These are phyloP conservation scores for Dromius quadrimaculatus DNA, from an alignment of 2,888 invertebrate genomes.

Conservation along the genomic window DNA sequence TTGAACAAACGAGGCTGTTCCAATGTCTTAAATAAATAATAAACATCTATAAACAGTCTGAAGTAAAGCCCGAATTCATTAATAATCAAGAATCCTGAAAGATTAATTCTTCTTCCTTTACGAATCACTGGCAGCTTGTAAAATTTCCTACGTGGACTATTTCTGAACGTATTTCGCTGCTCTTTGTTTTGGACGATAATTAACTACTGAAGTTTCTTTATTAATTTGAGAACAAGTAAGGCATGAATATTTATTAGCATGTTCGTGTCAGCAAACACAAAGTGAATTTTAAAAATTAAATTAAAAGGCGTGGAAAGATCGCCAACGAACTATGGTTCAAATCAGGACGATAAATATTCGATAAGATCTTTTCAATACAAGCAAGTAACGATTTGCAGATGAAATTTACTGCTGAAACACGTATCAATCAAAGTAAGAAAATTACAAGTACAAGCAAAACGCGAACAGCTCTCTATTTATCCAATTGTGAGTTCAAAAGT, in stretches of 20 bases:
- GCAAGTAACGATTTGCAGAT: too few relatives aligned
- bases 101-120: constrained; percentile 7
- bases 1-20: neutral
- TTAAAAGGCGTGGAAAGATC: constrained; percentile 24
- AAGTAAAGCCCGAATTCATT: constrained; percentile 9
- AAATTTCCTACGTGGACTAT: constrained; percentile 36
- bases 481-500: too few relatives aligned
- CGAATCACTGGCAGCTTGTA: constrained; percentile 26
- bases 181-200: constrained; percentile 42
- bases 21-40: constrained; percentile 1
- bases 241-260: constrained; percentile 43
- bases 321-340: too few relatives aligned
- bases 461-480: too few relatives aligned
- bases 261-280: constrained; percentile 39
- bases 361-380: too few relatives aligned
- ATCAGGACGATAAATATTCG: too few relatives aligned
- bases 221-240: constrained; percentile 43
- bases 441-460: too few relatives aligned
- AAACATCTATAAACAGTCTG: neutral
- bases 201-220: constrained; percentile 45
- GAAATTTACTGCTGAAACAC: too few relatives aligned
- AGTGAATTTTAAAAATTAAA: constrained; percentile 46
- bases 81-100: constrained; percentile 17
- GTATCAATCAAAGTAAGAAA: too few relatives aligned
- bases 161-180: constrained; percentile 29